Evolutionary conservation across 2,888 invertebrate genomes (phyloP).

Genomic region (Pseudeuparius sepicola): DNA sequence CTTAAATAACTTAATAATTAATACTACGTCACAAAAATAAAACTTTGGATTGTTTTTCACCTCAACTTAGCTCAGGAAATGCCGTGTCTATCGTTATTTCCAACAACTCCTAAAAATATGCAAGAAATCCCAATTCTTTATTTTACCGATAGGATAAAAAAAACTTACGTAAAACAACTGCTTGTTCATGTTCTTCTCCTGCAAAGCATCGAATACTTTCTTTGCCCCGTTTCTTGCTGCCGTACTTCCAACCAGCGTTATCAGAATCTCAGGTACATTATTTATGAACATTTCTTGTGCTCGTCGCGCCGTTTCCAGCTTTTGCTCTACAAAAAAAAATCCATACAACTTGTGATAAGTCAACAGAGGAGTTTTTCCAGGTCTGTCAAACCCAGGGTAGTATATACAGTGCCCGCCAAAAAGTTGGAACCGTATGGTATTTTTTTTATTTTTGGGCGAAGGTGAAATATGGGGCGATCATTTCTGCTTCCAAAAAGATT

Average conservation of each 20-base stretch:
- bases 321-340: slow-evolving; percentile 48
- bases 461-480: too few relatives aligned
- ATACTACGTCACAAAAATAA: too few relatives aligned
- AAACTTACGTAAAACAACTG: slow-evolving; percentile 80
- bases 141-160: too few relatives aligned
- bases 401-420: too few relatives aligned
- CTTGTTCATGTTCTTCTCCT: slow-evolving; percentile 78
- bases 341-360: too few relatives aligned
- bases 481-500: too few relatives aligned
- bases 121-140: slow-evolving; percentile 14
- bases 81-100: slow-evolving; percentile 43
- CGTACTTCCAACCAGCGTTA: slow-evolving; percentile 75
- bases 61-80: slow-evolving; percentile 41
- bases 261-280: slow-evolving; percentile 69
- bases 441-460: too few relatives aligned
- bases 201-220: slow-evolving; percentile 79
- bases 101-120: slow-evolving; percentile 45
- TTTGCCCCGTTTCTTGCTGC: slow-evolving; percentile 74
- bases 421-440: too few relatives aligned
- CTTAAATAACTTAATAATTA: too few relatives aligned
- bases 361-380: too few relatives aligned
- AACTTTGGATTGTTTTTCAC: too few relatives aligned
- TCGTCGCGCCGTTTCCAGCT: slow-evolving; percentile 56
- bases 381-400: too few relatives aligned
- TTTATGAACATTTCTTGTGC: slow-evolving; percentile 60